Conservation (phyloP, 2,113 vertebrate species). For the Nothocercus julius region DNA sequence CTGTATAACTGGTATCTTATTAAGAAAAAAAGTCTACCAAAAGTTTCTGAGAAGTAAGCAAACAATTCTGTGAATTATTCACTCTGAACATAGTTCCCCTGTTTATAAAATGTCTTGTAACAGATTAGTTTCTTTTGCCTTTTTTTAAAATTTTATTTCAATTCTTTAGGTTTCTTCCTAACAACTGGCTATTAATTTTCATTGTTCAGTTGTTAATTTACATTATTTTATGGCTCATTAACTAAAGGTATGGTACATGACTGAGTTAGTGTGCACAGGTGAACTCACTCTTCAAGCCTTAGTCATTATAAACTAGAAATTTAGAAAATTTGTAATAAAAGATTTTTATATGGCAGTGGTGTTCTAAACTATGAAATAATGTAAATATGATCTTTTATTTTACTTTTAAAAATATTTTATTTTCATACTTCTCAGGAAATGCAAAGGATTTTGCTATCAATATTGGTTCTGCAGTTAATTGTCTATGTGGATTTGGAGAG, state of each 20-base stretch:
- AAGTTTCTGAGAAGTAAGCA: background rate
- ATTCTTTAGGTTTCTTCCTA: background rate
- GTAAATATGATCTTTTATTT: background rate
- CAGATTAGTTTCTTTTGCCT: background rate
- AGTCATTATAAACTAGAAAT: background rate
- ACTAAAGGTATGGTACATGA: background rate
- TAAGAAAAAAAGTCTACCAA: background rate
- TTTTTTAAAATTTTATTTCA: background rate
- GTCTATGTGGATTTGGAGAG: background rate
- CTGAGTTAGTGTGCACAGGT: background rate
- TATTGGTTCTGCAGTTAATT: background rate
- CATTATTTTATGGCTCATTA: background rate
- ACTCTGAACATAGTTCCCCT: accelerated
- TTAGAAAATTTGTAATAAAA: background rate
- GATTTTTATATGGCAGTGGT: background rate
- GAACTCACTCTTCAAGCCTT: background rate
- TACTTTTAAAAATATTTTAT: background rate
- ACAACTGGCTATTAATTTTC: background rate
- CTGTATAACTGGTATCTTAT: background rate
- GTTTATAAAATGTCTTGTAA: background rate
- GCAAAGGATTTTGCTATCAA: background rate
- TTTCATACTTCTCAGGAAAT: background rate
- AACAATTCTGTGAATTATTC: background rate
- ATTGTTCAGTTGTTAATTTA: background rate
- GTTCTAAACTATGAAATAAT: background rate